Percentiles rank a stretch among this genome's conserved stretches.
These are phyloP conservation scores for Enteromius argenteus DNA, from an alignment of 2,797 vertebrate species.

Conservation along the genomic window DNA sequence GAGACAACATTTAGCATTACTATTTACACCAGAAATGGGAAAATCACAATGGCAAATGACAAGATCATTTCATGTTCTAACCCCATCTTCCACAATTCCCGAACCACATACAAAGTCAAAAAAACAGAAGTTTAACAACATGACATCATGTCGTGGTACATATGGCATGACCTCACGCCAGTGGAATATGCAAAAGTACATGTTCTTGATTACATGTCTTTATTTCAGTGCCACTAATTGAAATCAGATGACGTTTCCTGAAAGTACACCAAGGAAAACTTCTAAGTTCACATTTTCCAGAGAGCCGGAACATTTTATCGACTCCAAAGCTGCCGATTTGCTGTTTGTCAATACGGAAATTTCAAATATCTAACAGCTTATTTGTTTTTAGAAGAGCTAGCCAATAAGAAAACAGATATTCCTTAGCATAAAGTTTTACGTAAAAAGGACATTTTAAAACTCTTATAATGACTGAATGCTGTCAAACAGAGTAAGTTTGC, in stretches of 20 bases:
- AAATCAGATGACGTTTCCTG: conserved; percentile 35
- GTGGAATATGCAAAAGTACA: conserved; percentile 39
- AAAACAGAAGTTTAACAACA: conserved; percentile 17
- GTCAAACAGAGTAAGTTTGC: neutral
- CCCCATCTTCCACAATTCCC: conserved; percentile 19
- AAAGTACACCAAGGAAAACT: conserved; percentile 28
- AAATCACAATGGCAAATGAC: conserved; percentile 31
- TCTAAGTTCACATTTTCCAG: neutral
- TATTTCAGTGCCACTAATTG: conserved; percentile 19
- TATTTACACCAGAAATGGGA: neutral
- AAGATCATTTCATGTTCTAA: conserved; percentile 31
- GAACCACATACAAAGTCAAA: neutral
- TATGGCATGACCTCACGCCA: conserved; percentile 37
- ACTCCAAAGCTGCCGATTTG: neutral
- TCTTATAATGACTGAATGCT: neutral
- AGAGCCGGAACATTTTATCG: conserved; percentile 13
- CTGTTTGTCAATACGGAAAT: conserved; percentile 2
- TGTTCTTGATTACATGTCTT: conserved; percentile 3
- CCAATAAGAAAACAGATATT: conserved; percentile 2
- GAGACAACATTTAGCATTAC: neutral
- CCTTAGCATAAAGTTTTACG: neutral
- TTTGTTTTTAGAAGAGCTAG: neutral
- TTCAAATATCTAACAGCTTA: neutral
- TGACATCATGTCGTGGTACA: conserved; percentile 53
- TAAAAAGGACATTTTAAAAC: neutral